Base-by-base conservation (phyloP, 2,888 invertebrate genomes). In the Athetis lepigone region DNA sequence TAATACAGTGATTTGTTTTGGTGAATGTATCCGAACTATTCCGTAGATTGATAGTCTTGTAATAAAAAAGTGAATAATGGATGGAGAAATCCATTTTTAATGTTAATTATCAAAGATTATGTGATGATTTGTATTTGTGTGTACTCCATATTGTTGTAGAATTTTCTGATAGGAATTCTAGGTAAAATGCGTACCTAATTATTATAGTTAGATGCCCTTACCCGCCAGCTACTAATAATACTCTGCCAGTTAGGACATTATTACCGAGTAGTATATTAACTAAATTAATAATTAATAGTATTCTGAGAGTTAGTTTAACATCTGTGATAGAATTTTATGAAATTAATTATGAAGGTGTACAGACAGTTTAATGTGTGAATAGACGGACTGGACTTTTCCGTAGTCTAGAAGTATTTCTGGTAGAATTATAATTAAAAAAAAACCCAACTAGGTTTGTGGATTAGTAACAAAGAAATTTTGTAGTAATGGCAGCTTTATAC, bases 261-360 rank as follows among this genome's bases (percentile, higher is more conserved):
- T 36, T 61, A 62, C 51, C 40, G 47, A 54, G 40, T 64, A 72
- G 65, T 56, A 49, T 59, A 49, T 65, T 54, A 59, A 64, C 46
- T 70, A 65, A 70, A 62, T 50, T 54, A 75, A 42, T 63, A 66
- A 60, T 63, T 64, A 69, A 62, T 63, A 62, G 47, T 67, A 67
- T 63, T 70, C 46, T 63, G 78, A 69, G 49, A 45, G 57, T 64
- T 75, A 75, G 63, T 70, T 60, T 80, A 81, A 80, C 79, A 84
- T 79, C 84, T 85, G 84, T 85, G 84, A 85, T 84, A 85, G 83
- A 83, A 79, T 73, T 70, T 80, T 74, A 46, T 78, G 64, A 73
- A 75, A 68, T 78, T 63, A 52, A 52, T 45, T 67, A 70, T 60
- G 71, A 75, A 57, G 56, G 66, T 68, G 62, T 71, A 63, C 47